A percentile compares a stretch with the other conserved stretches of the same genome.
phyloP scores from a whole-genome alignment of 2,888 invertebrate species.

The Cremastobaeus sp. region DNA sequence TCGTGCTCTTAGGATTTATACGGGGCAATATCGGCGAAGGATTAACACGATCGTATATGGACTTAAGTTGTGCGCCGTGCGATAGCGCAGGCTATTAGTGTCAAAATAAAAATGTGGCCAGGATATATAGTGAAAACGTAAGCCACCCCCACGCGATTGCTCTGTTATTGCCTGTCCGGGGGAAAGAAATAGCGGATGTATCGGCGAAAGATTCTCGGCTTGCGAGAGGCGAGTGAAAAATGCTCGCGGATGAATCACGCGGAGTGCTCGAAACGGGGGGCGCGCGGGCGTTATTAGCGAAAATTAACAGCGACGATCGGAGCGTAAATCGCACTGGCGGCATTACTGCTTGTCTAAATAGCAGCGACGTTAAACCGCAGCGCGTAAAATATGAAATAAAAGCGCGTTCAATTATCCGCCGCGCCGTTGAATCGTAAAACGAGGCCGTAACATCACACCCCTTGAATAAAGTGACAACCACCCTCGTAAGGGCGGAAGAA shows the following conservation, averaged over 20 bases:
- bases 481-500: conserved; percentile 60
- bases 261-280: background rate
- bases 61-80: conserved; percentile 74
- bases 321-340: conserved; percentile 13
- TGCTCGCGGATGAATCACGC: background rate
- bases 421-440: conserved; percentile 59
- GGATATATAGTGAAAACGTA: conserved; percentile 75
- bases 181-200: conserved; percentile 59
- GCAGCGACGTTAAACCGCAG: conserved; percentile 39
- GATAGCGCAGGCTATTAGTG: conserved; percentile 77
- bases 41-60: conserved; percentile 76
- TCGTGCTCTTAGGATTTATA: conserved; percentile 70
- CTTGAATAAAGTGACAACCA: conserved; percentile 66
- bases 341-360: conserved; percentile 44
- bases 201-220: conserved; percentile 23
- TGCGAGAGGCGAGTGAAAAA: background rate
- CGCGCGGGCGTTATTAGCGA: conserved; percentile 21
- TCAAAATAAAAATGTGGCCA: conserved; percentile 78
- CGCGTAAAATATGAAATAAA: conserved; percentile 55
- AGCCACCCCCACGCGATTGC: conserved; percentile 65
- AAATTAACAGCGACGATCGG: conserved; percentile 24
- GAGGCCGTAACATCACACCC: conserved; percentile 66
- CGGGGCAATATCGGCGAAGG: conserved; percentile 76
- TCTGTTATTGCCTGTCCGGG: conserved; percentile 70
- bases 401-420: conserved; percentile 57